A percentile compares a stretch with the other conserved stretches of the same genome.
phyloP scores from a whole-genome alignment of 2,888 invertebrate genomes.

The Seira ritae region DNA sequence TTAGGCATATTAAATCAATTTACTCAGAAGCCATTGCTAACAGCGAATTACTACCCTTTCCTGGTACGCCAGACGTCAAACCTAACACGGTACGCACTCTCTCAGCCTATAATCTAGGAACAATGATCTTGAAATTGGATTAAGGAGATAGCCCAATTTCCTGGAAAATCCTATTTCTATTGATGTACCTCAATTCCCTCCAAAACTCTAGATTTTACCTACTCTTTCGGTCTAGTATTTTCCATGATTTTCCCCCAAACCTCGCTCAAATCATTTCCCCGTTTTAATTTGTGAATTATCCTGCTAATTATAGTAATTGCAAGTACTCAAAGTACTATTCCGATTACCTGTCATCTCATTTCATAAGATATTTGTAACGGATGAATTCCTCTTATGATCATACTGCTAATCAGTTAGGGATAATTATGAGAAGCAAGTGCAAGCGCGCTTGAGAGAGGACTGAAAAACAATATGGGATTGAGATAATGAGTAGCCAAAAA shows the following conservation, averaged over 20 bases:
- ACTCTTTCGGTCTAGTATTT: not conserved
- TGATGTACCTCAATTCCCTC: not conserved
- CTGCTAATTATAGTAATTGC: not conserved
- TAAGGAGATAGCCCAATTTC: not conserved
- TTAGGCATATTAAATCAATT: slow-evolving; percentile 33
- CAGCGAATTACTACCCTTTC: not conserved
- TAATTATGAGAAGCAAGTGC: not conserved
- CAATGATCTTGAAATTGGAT: not conserved
- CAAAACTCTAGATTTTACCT: not conserved
- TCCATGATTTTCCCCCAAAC: not conserved
- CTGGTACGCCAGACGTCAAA: not conserved
- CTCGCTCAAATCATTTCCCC: not conserved
- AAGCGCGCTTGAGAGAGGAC: too few relatives aligned
- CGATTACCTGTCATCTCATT: not conserved
- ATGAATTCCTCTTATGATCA: not conserved
- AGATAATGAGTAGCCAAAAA: not conserved
- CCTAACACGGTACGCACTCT: too few relatives aligned
- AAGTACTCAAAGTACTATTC: not conserved
- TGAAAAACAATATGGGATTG: not conserved
- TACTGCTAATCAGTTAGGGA: not conserved
- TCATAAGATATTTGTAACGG: not conserved
- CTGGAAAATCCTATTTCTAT: not conserved
- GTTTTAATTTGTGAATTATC: not conserved
- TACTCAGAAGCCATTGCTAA: slow-evolving; percentile 15
- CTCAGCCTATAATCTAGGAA: not conserved